Evolutionary conservation across 2,113 vertebrate species (phyloP).

Genomic region (Amia ocellicauda): DNA sequence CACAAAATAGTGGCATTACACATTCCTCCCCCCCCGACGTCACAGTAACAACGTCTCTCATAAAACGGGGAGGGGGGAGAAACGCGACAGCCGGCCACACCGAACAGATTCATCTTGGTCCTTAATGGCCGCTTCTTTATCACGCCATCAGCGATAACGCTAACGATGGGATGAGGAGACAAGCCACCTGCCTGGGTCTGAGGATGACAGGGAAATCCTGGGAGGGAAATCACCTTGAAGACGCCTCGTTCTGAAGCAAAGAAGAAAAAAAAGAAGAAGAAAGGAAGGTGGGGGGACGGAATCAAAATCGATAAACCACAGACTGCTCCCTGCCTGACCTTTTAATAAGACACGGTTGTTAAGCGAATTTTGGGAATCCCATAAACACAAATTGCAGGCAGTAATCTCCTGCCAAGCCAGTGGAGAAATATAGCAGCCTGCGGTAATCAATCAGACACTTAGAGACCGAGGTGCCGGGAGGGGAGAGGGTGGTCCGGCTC

Average conservation of each 20-base stretch:
- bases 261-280: background rate
- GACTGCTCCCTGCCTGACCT: slow-evolving; percentile 33
- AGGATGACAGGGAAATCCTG: too few relatives aligned
- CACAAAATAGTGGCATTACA: too few relatives aligned
- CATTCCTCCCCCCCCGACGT: too few relatives aligned
- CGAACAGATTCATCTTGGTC: too few relatives aligned
- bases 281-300: background rate
- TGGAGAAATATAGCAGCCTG: slow-evolving; percentile 45
- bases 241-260: slow-evolving; percentile 4
- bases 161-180: too few relatives aligned
- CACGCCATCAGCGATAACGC: too few relatives aligned
- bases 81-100: too few relatives aligned
- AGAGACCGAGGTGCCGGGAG: slow-evolving; percentile 33
- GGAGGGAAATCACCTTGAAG: background rate
- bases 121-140: too few relatives aligned
- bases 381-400: slow-evolving; percentile 52
- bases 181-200: too few relatives aligned
- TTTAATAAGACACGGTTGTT: slow-evolving; percentile 44
- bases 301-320: background rate
- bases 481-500: background rate
- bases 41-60: too few relatives aligned
- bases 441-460: slow-evolving; percentile 50
- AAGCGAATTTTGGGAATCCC: slow-evolving; percentile 47
- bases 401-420: slow-evolving; percentile 47
- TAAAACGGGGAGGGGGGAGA: too few relatives aligned